Conservation (phyloP, 2,888 invertebrate species). For the Anticlea derivata region DNA sequence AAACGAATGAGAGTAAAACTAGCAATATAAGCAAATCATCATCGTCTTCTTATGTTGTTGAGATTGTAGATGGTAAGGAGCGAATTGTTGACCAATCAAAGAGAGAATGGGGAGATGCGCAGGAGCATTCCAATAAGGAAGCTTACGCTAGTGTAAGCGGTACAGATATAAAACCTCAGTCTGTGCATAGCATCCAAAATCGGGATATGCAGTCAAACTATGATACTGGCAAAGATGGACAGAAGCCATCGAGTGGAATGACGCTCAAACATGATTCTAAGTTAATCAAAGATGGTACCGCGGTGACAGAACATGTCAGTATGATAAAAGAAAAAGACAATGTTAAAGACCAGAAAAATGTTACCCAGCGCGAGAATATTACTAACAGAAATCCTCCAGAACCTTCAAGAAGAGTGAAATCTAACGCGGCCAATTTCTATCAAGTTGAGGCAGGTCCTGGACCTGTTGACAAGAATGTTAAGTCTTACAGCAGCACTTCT, state of each 20-base stretch:
- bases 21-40: constrained; percentile 84
- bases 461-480: constrained; percentile 59
- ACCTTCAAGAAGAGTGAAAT: constrained; percentile 49
- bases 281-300: constrained; percentile 71
- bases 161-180: constrained; percentile 83
- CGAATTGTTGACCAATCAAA: constrained; percentile 84
- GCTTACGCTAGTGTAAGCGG: constrained; percentile 80
- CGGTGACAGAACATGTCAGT: constrained; percentile 66
- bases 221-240: constrained; percentile 82
- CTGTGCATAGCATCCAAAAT: constrained; percentile 78
- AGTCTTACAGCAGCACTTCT: constrained; percentile 65
- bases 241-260: constrained; percentile 69
- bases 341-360: constrained; percentile 50
- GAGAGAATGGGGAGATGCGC: constrained; percentile 82
- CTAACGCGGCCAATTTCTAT: constrained; percentile 43
- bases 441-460: constrained; percentile 58
- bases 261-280: constrained; percentile 68
- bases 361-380: too few relatives aligned
- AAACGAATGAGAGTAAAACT: constrained; percentile 79
- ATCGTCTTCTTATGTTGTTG: constrained; percentile 86
- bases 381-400: too few relatives aligned
- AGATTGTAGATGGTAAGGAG: constrained; percentile 87
- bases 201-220: constrained; percentile 82
- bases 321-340: constrained; percentile 71
- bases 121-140: constrained; percentile 77